Conservation (phyloP, 2,113 vertebrate species). For the Spheniscus mendiculus region DNA sequence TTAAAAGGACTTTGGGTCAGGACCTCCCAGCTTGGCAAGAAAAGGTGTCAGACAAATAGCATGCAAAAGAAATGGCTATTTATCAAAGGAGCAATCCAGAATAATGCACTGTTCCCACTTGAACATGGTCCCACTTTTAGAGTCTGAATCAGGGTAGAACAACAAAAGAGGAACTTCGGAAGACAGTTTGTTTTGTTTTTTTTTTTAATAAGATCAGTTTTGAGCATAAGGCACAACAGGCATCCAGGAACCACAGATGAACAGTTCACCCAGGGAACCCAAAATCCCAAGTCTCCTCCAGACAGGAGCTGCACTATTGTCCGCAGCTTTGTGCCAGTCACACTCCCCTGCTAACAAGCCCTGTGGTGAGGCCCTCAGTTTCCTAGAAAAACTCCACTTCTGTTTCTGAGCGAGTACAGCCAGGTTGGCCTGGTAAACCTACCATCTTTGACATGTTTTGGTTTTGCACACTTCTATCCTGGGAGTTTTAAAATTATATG, state of each 20-base stretch:
- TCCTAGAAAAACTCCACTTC: neutral
- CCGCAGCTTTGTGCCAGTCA: neutral
- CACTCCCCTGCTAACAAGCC: neutral
- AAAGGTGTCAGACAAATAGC: neutral
- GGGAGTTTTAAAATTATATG: neutral
- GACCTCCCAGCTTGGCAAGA: neutral
- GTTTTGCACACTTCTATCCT: neutral
- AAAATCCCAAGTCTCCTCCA: neutral
- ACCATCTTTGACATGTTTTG: accelerated
- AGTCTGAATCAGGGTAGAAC: neutral
- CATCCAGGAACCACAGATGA: neutral
- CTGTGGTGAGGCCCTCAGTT: accelerated
- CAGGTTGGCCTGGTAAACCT: neutral
- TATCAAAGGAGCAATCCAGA: neutral
- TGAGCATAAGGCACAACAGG: neutral
- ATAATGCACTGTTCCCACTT: neutral
- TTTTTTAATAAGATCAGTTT: neutral
- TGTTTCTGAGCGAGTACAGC: neutral
- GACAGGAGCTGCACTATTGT: neutral
- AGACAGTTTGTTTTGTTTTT: neutral
- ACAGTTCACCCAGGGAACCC: neutral
- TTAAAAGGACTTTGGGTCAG: neutral
- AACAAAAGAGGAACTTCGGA: neutral
- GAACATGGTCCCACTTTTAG: neutral
- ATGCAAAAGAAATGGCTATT: neutral